Base-by-base conservation (phyloP, 2,113 vertebrate genomes). In the Chionodraco myersi region DNA sequence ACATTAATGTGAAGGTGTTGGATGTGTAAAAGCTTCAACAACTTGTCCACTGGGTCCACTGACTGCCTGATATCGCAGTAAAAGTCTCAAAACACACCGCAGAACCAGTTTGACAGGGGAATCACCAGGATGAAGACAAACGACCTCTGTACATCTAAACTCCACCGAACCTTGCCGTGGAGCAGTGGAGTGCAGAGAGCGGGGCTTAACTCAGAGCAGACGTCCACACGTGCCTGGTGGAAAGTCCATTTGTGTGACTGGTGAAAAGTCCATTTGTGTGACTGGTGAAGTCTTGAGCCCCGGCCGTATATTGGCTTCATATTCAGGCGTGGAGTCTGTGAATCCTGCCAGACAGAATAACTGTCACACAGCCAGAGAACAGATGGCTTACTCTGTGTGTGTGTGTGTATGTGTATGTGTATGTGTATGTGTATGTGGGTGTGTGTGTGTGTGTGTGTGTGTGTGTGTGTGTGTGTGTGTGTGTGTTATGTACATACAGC, bases 311-410 rank as follows among this genome's bases (percentile, higher is more conserved):
- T 85, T 70, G 36, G 6, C 36, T 5, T 5, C 36, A 41, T 41
- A 41, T 41, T 41, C 36, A 79, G 74, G 59, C 21, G 18, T 64
- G 56, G 60, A 82, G 70, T 82, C 73, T 72, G 49, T 56, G 57
- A 79, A 18, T 70, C 59, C 70, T 81, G 82, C 68, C 82, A 85
- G 64, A 77, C 65, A 84, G 77, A 83, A 68, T 75, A 69, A 75
- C 52, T 78, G 82, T 88, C 56, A 62, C 10, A 78, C 72, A 59
- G 66, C 73, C 69, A 83, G 75, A 72, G 82, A 57, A 75, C 59
- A 80, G 54, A 54, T 70, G 70, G 66, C 72, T 65, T 36, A 44
- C 5, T 70, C 54, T 59, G 21, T 72, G 75, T 59, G 21, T 72
- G 75, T 59, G 56, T 71, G 36, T 36, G 21, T 21, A n/a, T n/a